Conservation (phyloP, 2,888 invertebrate genomes). For the Mythimna vitellina region DNA sequence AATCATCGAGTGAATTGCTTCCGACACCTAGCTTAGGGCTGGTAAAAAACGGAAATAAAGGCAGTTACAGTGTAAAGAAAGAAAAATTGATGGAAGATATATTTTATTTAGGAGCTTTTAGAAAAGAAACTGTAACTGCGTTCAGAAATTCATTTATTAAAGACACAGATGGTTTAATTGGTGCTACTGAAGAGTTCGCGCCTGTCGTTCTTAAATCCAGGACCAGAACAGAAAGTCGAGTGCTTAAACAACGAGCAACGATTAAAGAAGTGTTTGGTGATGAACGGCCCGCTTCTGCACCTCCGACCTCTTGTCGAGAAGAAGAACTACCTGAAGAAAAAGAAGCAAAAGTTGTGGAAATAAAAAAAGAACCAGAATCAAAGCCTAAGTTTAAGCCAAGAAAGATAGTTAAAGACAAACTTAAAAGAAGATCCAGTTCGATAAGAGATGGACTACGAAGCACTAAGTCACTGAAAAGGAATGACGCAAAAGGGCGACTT, state of each 20-base stretch:
- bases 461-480: slow-evolving; percentile 85
- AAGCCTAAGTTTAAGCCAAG: slow-evolving; percentile 85
- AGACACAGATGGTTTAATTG: slow-evolving; percentile 90
- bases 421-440: slow-evolving; percentile 82
- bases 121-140: slow-evolving; percentile 92
- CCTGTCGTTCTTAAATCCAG: slow-evolving; percentile 94
- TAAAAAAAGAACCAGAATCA: slow-evolving; percentile 78
- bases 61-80: slow-evolving; percentile 83
- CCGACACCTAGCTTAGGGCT: slow-evolving; percentile 92
- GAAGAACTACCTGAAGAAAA: slow-evolving; percentile 79
- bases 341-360: slow-evolving; percentile 72
- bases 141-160: slow-evolving; percentile 93
- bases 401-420: slow-evolving; percentile 84
- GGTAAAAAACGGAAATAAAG: slow-evolving; percentile 83
- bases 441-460: slow-evolving; percentile 88
- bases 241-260: slow-evolving; percentile 93
- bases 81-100: slow-evolving; percentile 90
- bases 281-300: slow-evolving; percentile 95
- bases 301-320: slow-evolving; percentile 92
- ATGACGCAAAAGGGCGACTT: slow-evolving; percentile 85
- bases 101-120: slow-evolving; percentile 92
- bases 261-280: slow-evolving; percentile 95
- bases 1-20: slow-evolving; percentile 89
- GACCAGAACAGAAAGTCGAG: slow-evolving; percentile 94
- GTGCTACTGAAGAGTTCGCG: slow-evolving; percentile 91